Conservation (phyloP, 2,888 invertebrate genomes). For the Heliothis peltigera region DNA sequence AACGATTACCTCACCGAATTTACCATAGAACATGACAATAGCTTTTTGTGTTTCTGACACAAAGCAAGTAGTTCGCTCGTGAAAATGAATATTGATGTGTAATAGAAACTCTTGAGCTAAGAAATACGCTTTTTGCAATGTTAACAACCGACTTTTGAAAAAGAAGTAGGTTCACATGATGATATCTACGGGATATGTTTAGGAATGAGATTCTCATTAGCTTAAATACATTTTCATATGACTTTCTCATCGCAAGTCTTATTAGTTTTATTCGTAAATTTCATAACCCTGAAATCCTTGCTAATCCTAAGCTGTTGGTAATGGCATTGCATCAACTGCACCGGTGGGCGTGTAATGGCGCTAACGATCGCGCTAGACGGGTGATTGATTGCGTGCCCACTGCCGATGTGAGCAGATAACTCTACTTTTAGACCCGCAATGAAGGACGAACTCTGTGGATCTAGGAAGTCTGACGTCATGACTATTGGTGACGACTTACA, state of each 20-base stretch:
- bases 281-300: slow-evolving; percentile 34
- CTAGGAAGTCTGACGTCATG: neutral
- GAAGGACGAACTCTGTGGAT: slow-evolving; percentile 22
- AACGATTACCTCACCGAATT: neutral
- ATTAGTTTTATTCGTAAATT: neutral
- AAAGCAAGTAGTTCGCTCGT: too few relatives aligned
- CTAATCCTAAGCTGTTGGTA: slow-evolving; percentile 25
- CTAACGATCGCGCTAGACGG: slow-evolving; percentile 39
- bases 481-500: neutral
- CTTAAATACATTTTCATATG: too few relatives aligned
- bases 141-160: too few relatives aligned
- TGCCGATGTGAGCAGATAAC: slow-evolving; percentile 34
- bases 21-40: slow-evolving; percentile 1
- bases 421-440: slow-evolving; percentile 6
- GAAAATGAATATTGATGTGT: too few relatives aligned
- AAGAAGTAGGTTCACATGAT: too few relatives aligned
- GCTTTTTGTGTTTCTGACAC: neutral
- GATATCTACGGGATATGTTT: too few relatives aligned
- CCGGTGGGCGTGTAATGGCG: slow-evolving; percentile 44
- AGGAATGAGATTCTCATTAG: too few relatives aligned
- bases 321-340: slow-evolving; percentile 53
- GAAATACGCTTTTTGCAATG: too few relatives aligned
- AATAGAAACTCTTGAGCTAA: too few relatives aligned
- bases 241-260: too few relatives aligned
- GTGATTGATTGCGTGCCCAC: slow-evolving; percentile 48